Evolutionary conservation across 2,888 invertebrate species (phyloP).

Genomic region (Pseudoips prasinana): DNA sequence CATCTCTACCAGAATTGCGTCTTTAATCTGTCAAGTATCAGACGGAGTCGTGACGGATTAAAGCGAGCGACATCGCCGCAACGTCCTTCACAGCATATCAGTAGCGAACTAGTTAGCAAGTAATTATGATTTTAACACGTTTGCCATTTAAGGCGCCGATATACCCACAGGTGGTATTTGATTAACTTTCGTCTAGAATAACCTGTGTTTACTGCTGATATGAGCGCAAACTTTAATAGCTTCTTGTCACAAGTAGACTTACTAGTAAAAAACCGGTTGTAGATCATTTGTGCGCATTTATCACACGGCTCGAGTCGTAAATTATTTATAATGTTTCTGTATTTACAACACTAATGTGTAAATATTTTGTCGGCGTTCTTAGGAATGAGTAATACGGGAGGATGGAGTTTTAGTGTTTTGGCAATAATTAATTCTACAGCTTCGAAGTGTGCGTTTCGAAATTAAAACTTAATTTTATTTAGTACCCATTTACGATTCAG

Average conservation of each 20-base stretch:
- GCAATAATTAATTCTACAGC: too few species aligned
- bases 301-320: background rate
- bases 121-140: too few species aligned
- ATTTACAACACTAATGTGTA: background rate
- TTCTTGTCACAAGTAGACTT: constrained; percentile 10
- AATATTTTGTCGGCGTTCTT: background rate
- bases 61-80: too few species aligned
- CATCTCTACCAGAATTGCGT: too few species aligned
- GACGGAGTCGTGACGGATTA: too few species aligned
- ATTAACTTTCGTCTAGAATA: constrained; percentile 17
- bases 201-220: constrained; percentile 6
- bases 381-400: background rate
- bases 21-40: too few species aligned
- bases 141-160: constrained; percentile 13
- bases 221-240: background rate
- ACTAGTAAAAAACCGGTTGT: constrained; percentile 8
- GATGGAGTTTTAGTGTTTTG: too few species aligned
- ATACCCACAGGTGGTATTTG: constrained; percentile 9
- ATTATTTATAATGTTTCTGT: constrained; percentile 5
- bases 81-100: too few species aligned
- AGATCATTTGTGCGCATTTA: constrained; percentile 1
- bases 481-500: too few species aligned
- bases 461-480: too few species aligned
- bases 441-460: too few species aligned
- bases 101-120: too few species aligned